Percentiles rank a stretch among this genome's conserved stretches.
Evolutionary conservation across 2,113 vertebrate species (phyloP).

Genomic region (Dasyurus viverrinus): DNA sequence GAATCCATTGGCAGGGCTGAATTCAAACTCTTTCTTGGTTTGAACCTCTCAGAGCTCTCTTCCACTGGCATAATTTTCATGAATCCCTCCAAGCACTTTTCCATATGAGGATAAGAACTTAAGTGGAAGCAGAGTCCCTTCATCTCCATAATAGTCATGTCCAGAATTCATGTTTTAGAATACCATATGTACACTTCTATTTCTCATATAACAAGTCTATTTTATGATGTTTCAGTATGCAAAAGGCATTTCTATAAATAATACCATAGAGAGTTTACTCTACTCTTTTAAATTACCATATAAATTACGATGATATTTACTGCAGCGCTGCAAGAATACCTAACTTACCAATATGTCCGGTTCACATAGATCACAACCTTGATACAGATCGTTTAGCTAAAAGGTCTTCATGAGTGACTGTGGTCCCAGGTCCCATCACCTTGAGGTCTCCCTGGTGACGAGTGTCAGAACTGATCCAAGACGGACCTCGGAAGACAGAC

Average conservation of each 20-base stretch:
- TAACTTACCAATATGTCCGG: not conserved
- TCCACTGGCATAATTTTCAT: not conserved
- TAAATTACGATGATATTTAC: conserved; percentile 2
- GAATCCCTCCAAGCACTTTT: not conserved
- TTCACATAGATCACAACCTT: not conserved
- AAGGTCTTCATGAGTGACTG: not conserved
- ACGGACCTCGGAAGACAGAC: not conserved
- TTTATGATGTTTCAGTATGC: not conserved
- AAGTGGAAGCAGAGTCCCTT: not conserved
- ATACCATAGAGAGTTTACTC: not conserved
- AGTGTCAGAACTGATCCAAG: not conserved
- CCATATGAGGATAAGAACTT: not conserved
- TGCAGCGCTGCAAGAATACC: not conserved
- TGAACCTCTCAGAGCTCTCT: not conserved
- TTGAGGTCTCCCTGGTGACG: not conserved
- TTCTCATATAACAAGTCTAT: not conserved
- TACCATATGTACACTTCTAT: not conserved
- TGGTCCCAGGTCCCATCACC: not conserved
- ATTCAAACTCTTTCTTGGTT: not conserved
- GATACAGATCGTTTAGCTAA: not conserved
- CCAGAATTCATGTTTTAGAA: not conserved
- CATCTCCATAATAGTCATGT: not conserved
- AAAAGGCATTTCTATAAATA: not conserved
- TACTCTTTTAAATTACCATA: not conserved
- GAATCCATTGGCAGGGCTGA: not conserved